These are phyloP conservation scores for Echiichthys vipera DNA, from an alignment of 2,797 vertebrate species.

Conservation along the genomic window DNA sequence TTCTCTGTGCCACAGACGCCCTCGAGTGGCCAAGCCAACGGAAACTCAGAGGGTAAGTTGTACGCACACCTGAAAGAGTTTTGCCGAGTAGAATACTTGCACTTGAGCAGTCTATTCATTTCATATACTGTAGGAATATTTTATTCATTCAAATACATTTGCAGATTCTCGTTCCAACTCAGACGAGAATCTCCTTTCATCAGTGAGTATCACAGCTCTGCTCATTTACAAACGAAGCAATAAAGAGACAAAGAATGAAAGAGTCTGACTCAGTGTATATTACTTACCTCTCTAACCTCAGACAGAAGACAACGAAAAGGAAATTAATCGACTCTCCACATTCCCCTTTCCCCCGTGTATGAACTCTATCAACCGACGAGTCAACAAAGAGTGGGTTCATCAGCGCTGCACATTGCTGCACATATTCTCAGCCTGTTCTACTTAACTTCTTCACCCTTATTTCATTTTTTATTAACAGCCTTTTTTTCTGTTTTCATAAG, in stretches of 20 bases:
- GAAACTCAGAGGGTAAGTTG: constrained; percentile 74
- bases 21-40: constrained; percentile 69
- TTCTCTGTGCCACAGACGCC: constrained; percentile 68
- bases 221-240: neutral
- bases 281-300: constrained; percentile 31
- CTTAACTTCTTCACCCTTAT: neutral
- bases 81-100: neutral
- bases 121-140: neutral
- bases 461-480: neutral
- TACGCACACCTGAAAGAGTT: neutral
- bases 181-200: constrained; percentile 79
- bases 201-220: constrained; percentile 68
- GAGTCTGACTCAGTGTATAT: neutral
- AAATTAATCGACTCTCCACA: constrained; percentile 94
- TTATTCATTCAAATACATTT: neutral
- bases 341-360: constrained; percentile 93
- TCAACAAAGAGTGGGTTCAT: constrained; percentile 83
- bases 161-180: constrained; percentile 81
- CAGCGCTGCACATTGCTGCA: too few species aligned
- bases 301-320: constrained; percentile 88
- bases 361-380: constrained; percentile 91
- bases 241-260: neutral
- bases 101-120: neutral
- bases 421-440: neutral
- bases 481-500: constrained; percentile 42